These are phyloP conservation scores for Hypomecis punctinalis DNA, from an alignment of 2,888 invertebrate genomes.

Conservation along the genomic window DNA sequence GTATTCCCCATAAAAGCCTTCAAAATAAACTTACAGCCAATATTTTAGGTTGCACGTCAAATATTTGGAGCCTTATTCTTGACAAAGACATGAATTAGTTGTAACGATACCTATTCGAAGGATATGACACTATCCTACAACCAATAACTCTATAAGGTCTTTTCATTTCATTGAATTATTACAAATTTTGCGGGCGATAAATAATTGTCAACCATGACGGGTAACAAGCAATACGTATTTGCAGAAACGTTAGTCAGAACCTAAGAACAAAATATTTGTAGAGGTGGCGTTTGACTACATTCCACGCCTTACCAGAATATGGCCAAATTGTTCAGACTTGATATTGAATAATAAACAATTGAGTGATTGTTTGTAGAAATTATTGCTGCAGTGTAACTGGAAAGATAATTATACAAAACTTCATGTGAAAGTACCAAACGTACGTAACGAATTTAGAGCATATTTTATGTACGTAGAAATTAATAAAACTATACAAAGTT, in stretches of 20 bases:
- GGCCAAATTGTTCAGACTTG: too few species aligned
- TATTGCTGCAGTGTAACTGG: too few species aligned
- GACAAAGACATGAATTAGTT: conserved; percentile 33
- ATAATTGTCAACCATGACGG: conserved; percentile 45
- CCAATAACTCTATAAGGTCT: conserved; percentile 40
- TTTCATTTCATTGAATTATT: conserved; percentile 40
- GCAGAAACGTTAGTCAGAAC: conserved; percentile 40
- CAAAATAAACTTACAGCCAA: conserved; percentile 14
- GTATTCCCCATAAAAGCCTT: conserved; percentile 10
- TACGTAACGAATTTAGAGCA: too few species aligned
- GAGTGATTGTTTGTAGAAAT: too few species aligned
- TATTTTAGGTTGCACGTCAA: conserved; percentile 17
- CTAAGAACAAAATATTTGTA: too few species aligned
- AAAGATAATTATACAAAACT: too few species aligned
- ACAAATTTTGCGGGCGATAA: conserved; percentile 41
- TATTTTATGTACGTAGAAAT: too few species aligned
- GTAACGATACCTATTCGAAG: conserved; percentile 21
- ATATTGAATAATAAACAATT: too few species aligned
- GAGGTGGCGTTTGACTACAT: too few species aligned
- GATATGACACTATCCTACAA: conserved; percentile 29
- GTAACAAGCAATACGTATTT: conserved; percentile 41
- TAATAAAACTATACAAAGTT: too few species aligned
- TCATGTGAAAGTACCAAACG: too few species aligned
- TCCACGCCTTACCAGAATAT: too few species aligned
- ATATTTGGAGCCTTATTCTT: conserved; percentile 14